A percentile compares a stretch with the other conserved stretches of the same genome.
Evolutionary conservation across 2,888 invertebrate species (phyloP).

Genomic region (Balanococcus diminutus): DNA sequence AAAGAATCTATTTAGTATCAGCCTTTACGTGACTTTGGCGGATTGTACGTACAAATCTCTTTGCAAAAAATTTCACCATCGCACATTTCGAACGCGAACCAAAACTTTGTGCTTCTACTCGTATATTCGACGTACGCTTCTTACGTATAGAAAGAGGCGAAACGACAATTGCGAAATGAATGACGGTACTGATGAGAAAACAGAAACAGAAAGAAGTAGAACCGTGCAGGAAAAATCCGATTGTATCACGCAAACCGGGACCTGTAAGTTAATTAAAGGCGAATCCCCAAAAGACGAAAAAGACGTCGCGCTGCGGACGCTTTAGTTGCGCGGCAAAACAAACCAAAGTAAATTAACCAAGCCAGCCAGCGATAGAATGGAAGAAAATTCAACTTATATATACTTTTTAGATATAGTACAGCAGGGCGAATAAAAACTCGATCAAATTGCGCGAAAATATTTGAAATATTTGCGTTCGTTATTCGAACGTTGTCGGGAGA

Average conservation of each 20-base stretch:
- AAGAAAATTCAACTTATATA: neutral
- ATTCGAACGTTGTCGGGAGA: too few species aligned
- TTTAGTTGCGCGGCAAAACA: neutral
- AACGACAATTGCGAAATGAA: neutral
- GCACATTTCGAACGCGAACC: too few species aligned
- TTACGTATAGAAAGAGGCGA: neutral
- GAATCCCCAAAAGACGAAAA: neutral
- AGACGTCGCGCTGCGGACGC: neutral
- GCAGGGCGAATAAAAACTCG: neutral
- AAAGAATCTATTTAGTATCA: neutral
- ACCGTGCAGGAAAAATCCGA: neutral
- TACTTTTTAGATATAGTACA: neutral
- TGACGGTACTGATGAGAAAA: neutral
- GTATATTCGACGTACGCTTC: neutral
- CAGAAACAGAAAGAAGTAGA: neutral
- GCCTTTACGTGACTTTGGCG: neutral
- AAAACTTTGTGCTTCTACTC: too few species aligned
- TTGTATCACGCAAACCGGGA: conserved; percentile 17
- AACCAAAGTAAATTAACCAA: neutral
- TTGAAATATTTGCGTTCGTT: conserved; percentile 2
- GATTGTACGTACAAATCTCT: too few species aligned
- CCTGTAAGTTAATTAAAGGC: conserved; percentile 32
- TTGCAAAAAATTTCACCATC: too few species aligned
- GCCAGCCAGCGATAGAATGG: neutral
- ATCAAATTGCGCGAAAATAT: conserved; percentile 39